These are phyloP conservation scores for Brevipalpus yothersi DNA, from an alignment of 1,140 invertebrate genomes.

Conservation along the genomic window DNA sequence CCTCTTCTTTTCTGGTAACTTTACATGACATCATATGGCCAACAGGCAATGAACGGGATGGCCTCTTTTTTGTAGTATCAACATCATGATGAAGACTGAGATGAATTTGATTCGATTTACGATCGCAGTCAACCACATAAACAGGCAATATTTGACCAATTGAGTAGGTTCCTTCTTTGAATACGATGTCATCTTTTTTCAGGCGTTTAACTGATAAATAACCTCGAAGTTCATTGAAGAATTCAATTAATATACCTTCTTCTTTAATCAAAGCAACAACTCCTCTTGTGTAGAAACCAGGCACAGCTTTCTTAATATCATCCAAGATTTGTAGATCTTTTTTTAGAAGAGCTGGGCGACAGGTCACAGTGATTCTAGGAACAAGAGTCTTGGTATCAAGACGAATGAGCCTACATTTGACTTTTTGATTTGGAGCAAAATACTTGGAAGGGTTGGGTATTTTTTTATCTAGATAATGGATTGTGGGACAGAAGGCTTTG, in stretches of 20 bases:
- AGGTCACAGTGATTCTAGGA: conserved; percentile 4
- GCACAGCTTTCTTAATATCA: conserved; percentile 10
- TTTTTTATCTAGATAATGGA: conserved; percentile 21
- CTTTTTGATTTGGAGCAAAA: conserved; percentile 15
- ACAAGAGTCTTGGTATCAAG: neutral
- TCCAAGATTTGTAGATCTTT: conserved; percentile 9
- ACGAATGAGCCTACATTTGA: conserved; percentile 18
- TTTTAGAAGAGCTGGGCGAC: conserved; percentile 7
- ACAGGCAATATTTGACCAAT: neutral
- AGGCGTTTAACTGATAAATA: neutral
- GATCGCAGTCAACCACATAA: neutral
- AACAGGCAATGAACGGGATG: neutral
- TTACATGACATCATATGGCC: neutral
- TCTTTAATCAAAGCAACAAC: conserved; percentile 6
- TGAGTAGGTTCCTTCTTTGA: neutral
- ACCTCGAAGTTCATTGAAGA: conserved; percentile 7
- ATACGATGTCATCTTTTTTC: neutral
- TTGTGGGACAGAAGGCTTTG: conserved; percentile 18
- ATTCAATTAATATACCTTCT: conserved; percentile 8
- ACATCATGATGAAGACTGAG: neutral
- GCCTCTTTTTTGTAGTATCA: neutral
- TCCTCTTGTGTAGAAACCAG: conserved; percentile 4
- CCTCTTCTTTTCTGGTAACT: conserved; percentile 7
- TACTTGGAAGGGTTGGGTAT: conserved; percentile 17
- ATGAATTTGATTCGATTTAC: neutral